These are phyloP conservation scores for Bellardia pandia DNA, from an alignment of 2,888 invertebrate species.

Conservation along the genomic window DNA sequence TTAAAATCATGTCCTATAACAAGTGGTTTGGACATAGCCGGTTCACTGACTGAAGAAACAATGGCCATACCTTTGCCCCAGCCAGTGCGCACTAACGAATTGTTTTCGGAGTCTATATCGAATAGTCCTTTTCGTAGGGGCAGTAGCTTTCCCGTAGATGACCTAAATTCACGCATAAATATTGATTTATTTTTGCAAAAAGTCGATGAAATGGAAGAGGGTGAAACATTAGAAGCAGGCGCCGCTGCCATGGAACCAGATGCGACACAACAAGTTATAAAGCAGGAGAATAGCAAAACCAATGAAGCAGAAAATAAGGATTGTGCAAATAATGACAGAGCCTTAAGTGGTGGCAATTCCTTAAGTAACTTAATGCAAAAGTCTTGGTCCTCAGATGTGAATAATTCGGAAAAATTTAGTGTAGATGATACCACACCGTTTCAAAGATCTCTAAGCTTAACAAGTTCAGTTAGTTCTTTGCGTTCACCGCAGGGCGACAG, in stretches of 20 bases:
- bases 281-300: slow-evolving; percentile 39
- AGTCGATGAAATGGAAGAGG: slow-evolving; percentile 84
- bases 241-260: not conserved
- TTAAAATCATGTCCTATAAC: slow-evolving; percentile 90
- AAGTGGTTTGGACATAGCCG: slow-evolving; percentile 91
- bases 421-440: slow-evolving; percentile 68
- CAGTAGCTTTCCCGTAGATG: slow-evolving; percentile 80
- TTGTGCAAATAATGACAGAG: slow-evolving; percentile 37
- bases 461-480: slow-evolving; percentile 78
- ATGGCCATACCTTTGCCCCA: slow-evolving; percentile 81
- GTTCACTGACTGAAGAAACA: slow-evolving; percentile 85
- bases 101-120: slow-evolving; percentile 83
- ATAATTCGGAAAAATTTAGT: slow-evolving; percentile 55
- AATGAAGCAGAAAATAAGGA: slow-evolving; percentile 31
- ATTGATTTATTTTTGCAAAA: slow-evolving; percentile 82
- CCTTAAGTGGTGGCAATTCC: slow-evolving; percentile 78
- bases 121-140: slow-evolving; percentile 82
- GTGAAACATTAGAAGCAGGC: slow-evolving; percentile 79
- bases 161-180: slow-evolving; percentile 80
- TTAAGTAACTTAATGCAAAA: slow-evolving; percentile 82
- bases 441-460: slow-evolving; percentile 82
- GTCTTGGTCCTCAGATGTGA: slow-evolving; percentile 81
- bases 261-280: not conserved
- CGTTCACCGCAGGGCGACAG: slow-evolving; percentile 80
- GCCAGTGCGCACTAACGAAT: slow-evolving; percentile 81